A percentile compares a stretch with the other conserved stretches of the same genome.
phyloP scores from a whole-genome alignment of 2,113 vertebrate genomes.

The Centropristis striata region DNA sequence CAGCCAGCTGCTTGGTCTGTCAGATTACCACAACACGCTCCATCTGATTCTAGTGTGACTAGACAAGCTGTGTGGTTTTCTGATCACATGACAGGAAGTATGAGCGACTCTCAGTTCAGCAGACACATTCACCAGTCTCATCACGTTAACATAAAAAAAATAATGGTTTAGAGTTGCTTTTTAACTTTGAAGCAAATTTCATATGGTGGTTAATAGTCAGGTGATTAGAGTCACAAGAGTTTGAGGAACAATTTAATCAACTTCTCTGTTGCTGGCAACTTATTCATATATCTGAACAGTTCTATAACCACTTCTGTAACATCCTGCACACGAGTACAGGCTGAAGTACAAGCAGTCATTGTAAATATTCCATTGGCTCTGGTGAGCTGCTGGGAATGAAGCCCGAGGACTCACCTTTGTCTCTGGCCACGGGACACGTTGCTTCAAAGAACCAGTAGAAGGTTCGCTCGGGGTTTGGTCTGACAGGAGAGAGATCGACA shows the following conservation, averaged over 20 bases:
- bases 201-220: neutral
- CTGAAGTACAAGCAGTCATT: neutral
- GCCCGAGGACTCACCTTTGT: slow-evolving; percentile 85
- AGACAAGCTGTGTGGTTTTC: slow-evolving; percentile 59
- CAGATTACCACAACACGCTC: neutral
- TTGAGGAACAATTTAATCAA: slow-evolving; percentile 28
- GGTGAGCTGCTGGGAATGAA: neutral
- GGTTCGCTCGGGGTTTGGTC: slow-evolving; percentile 85
- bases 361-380: neutral
- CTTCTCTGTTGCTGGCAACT: slow-evolving; percentile 28
- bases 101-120: slow-evolving; percentile 44
- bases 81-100: slow-evolving; percentile 81
- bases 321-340: neutral
- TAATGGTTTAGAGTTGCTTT: neutral
- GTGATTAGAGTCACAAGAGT: neutral
- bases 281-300: neutral
- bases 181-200: neutral
- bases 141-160: neutral
- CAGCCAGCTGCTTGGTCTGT: neutral
- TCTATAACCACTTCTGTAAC: too few relatives aligned
- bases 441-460: slow-evolving; percentile 93
- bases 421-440: slow-evolving; percentile 84
- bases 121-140: slow-evolving; percentile 15
- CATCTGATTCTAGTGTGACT: slow-evolving; percentile 36
- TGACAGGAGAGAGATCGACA: slow-evolving; percentile 69